Percentiles rank a stretch among this genome's conserved stretches.
phyloP scores from a whole-genome alignment of 2,113 vertebrate genomes.

The Myotis lucifugus region DNA sequence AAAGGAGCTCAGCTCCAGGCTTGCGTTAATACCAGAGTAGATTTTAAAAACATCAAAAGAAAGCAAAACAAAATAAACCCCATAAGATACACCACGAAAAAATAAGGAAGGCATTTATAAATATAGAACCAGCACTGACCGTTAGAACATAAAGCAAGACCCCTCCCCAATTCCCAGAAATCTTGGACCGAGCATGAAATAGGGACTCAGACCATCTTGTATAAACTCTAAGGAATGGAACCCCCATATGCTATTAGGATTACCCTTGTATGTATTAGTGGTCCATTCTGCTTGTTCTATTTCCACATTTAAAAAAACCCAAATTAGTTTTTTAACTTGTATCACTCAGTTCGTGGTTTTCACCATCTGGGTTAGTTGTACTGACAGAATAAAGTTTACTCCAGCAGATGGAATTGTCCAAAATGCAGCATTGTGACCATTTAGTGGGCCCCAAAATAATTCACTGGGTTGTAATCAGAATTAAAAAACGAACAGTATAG shows the following conservation, averaged over 20 bases:
- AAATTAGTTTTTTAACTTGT: not conserved
- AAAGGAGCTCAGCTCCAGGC: not conserved
- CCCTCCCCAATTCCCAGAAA: not conserved
- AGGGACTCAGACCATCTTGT: not conserved
- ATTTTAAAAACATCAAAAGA: not conserved
- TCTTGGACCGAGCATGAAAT: not conserved
- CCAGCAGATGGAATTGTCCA: not conserved
- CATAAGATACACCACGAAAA: not conserved
- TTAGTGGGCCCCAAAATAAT: not conserved
- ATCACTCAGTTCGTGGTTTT: not conserved
- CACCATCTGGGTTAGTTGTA: not conserved
- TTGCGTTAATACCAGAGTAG: not conserved
- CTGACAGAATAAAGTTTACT: not conserved
- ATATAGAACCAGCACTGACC: not conserved
- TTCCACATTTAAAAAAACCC: not conserved
- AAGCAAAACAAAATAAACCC: not conserved
- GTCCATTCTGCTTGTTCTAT: not conserved
- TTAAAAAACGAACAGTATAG: not conserved
- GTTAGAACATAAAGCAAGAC: not conserved
- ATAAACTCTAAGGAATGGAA: not conserved
- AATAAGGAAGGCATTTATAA: not conserved
- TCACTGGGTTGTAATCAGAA: not conserved
- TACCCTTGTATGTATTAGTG: not conserved
- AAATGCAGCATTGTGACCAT: not conserved
- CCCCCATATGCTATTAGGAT: rapidly evolving